Conservation (phyloP, 2,113 vertebrate species). For the Oryzias woworae region DNA sequence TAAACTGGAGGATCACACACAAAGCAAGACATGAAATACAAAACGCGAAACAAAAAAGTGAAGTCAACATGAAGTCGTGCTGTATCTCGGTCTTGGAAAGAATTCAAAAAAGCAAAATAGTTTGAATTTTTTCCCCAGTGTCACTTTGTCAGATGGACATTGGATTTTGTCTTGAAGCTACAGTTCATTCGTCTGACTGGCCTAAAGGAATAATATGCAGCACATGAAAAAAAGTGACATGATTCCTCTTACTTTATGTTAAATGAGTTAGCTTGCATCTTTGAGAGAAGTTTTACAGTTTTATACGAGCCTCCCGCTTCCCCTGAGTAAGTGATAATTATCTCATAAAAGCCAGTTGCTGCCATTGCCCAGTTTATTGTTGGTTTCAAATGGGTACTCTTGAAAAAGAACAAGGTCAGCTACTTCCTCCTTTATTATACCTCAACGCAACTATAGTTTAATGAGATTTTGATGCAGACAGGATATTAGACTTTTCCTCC, state of each 20-base stretch:
- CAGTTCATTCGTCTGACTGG: constrained; percentile 22
- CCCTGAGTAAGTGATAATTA: constrained; percentile 63
- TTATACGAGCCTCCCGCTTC: constrained; percentile 43
- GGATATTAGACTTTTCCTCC: constrained; percentile 13
- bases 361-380: constrained; percentile 43
- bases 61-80: constrained; percentile 51
- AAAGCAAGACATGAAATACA: constrained; percentile 30
- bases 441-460: constrained; percentile 28
- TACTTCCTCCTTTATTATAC: constrained; percentile 30
- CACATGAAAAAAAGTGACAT: constrained; percentile 41
- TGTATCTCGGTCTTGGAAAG: constrained; percentile 39
- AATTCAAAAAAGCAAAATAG: constrained; percentile 60
- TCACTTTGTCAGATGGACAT: constrained; percentile 60
- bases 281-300: constrained; percentile 26
- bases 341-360: constrained; percentile 46
- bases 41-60: constrained; percentile 25
- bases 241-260: constrained; percentile 37
- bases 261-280: constrained; percentile 22
- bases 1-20: constrained; percentile 42
- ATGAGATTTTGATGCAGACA: constrained; percentile 19
- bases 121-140: constrained; percentile 54
- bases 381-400: constrained; percentile 30
- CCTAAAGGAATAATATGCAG: constrained; percentile 22
- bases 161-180: constrained; percentile 37
- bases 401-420: constrained; percentile 22